These are phyloP conservation scores for Crypturellus undulatus DNA, from an alignment of 2,113 vertebrate species.

Conservation along the genomic window DNA sequence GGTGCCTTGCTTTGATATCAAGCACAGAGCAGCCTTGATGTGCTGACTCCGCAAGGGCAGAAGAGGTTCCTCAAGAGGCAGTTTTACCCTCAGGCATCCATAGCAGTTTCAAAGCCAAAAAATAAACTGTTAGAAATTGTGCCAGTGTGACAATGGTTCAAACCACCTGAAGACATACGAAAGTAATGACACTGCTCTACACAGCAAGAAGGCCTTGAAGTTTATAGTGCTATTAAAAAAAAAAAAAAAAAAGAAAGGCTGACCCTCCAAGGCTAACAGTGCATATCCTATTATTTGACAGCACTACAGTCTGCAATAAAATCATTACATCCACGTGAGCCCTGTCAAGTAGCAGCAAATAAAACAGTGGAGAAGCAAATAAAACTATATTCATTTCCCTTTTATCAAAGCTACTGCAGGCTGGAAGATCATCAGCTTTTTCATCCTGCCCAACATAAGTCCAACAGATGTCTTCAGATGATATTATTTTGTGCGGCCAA, in stretches of 20 bases:
- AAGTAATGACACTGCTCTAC: neutral
- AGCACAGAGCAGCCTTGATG: neutral
- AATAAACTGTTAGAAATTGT: rapidly evolving
- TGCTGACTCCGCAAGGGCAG: neutral
- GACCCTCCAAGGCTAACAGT: neutral
- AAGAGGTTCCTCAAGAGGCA: neutral
- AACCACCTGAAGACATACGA: neutral
- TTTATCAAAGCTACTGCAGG: rapidly evolving
- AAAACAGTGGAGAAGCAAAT: neutral
- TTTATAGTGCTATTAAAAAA: neutral
- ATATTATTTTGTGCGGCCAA: rapidly evolving
- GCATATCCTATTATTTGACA: neutral
- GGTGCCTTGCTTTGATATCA: neutral
- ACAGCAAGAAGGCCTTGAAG: neutral
- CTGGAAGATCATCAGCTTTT: neutral
- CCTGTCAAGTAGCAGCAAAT: neutral
- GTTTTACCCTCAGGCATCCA: neutral
- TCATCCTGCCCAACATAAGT: neutral
- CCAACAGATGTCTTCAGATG: neutral
- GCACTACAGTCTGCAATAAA: neutral
- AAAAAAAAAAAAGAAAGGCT: neutral
- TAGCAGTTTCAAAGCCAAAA: neutral
- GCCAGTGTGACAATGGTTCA: neutral
- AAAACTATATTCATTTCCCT: neutral
- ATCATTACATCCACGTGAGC: rapidly evolving